Conservation (phyloP, 2,797 vertebrate species). For the Anguilla anguilla region DNA sequence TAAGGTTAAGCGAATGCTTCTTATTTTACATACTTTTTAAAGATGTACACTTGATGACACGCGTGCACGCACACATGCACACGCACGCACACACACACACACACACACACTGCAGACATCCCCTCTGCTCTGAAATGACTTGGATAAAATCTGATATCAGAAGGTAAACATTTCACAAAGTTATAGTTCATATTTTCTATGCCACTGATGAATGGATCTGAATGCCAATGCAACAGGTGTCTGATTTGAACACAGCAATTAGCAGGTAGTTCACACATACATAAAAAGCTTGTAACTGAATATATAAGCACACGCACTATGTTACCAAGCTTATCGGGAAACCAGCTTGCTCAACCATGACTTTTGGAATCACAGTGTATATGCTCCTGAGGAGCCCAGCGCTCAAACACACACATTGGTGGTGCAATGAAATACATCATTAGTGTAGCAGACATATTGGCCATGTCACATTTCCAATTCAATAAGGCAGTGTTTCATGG, state of each 20-base stretch:
- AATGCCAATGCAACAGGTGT: slow-evolving; percentile 34
- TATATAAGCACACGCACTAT: slow-evolving; percentile 46
- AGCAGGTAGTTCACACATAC: slow-evolving; percentile 37
- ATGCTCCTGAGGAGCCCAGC: slow-evolving; percentile 47
- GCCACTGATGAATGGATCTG: slow-evolving; percentile 28
- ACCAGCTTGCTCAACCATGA: slow-evolving; percentile 39
- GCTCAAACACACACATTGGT: slow-evolving; percentile 36
- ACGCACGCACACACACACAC: slow-evolving; percentile 6
- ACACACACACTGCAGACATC: background rate
- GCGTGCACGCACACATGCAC: background rate
- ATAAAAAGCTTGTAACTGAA: slow-evolving; percentile 38
- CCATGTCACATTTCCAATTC: slow-evolving; percentile 50
- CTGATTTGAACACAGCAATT: slow-evolving; percentile 30
- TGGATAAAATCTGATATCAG: slow-evolving; percentile 25
- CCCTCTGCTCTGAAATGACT: slow-evolving; percentile 10
- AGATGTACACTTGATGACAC: slow-evolving; percentile 25
- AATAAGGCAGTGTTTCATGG: slow-evolving; percentile 60
- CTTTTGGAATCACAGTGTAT: slow-evolving; percentile 63
- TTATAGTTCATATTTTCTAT: slow-evolving; percentile 33
- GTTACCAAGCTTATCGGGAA: slow-evolving; percentile 32
- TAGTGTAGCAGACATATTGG: slow-evolving; percentile 36
- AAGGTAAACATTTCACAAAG: slow-evolving; percentile 27
- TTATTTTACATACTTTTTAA: slow-evolving; percentile 36
- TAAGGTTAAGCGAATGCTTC: slow-evolving; percentile 35
- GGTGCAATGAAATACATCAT: slow-evolving; percentile 36